These are phyloP conservation scores for Brevimyrus niger DNA, from an alignment of 2,113 vertebrate species.

Conservation along the genomic window DNA sequence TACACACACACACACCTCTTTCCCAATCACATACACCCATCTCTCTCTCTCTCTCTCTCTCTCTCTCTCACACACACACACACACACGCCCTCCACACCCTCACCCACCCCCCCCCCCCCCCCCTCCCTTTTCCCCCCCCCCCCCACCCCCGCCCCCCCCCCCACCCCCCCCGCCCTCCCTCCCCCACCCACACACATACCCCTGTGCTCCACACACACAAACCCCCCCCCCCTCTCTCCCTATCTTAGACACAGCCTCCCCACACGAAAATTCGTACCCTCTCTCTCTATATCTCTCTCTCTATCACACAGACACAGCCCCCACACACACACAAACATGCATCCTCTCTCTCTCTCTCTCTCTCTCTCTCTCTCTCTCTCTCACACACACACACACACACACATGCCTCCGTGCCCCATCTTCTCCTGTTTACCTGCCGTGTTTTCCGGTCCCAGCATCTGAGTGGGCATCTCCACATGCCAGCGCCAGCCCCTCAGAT, in stretches of 20 bases:
- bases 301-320: no score
- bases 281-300: neutral
- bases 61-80: neutral
- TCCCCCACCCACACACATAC: neutral
- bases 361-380: neutral
- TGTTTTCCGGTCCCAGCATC: constrained; percentile 10
- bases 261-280: no score
- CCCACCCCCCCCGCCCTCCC: no score
- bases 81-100: no score
- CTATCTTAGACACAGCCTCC: neutral
- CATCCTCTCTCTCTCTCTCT: neutral
- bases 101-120: no score
- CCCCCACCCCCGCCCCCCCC: no score
- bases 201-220: neutral
- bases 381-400: neutral
- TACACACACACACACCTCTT: no score
- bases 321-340: neutral
- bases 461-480: constrained; percentile 15
- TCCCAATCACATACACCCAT: no score
- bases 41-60: no score
- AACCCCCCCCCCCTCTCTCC: no score
- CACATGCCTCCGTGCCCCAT: neutral
- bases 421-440: neutral
- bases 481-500: constrained; percentile 14
- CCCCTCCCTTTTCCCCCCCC: no score